Percentiles rank a stretch among this genome's conserved stretches.
Conservation (phyloP, 1,140 invertebrate species). For the Paracyclopina nana region DNA sequence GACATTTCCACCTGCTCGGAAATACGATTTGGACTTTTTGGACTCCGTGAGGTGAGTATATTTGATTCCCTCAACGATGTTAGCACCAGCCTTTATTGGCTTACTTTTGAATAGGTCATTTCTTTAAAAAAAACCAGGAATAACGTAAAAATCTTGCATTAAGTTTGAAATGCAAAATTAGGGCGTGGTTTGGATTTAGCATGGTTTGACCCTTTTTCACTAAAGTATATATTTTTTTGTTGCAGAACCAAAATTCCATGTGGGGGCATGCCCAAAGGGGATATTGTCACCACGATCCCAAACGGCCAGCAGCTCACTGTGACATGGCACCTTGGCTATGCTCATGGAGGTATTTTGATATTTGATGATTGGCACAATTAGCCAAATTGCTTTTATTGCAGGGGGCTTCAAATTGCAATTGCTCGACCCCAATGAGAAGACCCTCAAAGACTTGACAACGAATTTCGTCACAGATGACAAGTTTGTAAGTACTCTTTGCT, state of each 20-base stretch:
- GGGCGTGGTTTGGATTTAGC: too few relatives aligned
- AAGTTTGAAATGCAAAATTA: too few relatives aligned
- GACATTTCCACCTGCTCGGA: slow-evolving; percentile 61
- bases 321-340: slow-evolving; percentile 81
- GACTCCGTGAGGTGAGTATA: slow-evolving; percentile 48
- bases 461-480: too few relatives aligned
- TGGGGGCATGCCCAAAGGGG: slow-evolving; percentile 88
- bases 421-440: background rate
- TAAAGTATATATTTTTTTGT: background rate
- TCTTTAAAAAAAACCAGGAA: too few relatives aligned
- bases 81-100: too few relatives aligned
- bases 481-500: too few relatives aligned
- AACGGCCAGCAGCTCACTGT: slow-evolving; percentile 64
- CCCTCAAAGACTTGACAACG: background rate
- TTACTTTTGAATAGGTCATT: too few relatives aligned
- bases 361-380: background rate
- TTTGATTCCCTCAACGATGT: too few relatives aligned
- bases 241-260: slow-evolving; percentile 56
- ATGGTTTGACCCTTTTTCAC: too few relatives aligned
- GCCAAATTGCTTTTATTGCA: background rate
- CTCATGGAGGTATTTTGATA: slow-evolving; percentile 40
- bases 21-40: slow-evolving; percentile 77
- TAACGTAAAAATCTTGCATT: too few relatives aligned
- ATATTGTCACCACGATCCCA: slow-evolving; percentile 49
- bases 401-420: background rate